Conservation (phyloP, 1,140 invertebrate genomes). For the Anoplolepis gracilipes region DNA sequence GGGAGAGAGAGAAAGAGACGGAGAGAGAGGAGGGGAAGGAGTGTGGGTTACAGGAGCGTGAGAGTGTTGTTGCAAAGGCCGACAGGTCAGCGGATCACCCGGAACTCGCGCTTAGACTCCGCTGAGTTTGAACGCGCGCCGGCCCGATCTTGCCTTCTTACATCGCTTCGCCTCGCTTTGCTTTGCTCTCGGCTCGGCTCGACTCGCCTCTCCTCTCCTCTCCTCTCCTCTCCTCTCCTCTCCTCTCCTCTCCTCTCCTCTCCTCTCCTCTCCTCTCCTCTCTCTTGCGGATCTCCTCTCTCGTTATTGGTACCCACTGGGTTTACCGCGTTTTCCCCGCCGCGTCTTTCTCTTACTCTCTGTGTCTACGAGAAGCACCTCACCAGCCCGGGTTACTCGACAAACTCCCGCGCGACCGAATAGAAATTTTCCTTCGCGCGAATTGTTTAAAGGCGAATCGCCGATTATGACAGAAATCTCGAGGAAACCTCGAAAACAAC, state of each 20-base stretch:
- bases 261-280: slow-evolving; percentile 64
- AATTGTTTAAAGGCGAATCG: slow-evolving; percentile 15
- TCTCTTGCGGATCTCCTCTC: slow-evolving; percentile 60
- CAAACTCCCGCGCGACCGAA: slow-evolving; percentile 34
- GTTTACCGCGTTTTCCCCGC: slow-evolving; percentile 54
- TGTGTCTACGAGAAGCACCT: slow-evolving; percentile 58
- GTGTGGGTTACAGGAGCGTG: slow-evolving; percentile 87
- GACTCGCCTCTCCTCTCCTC: slow-evolving; percentile 4
- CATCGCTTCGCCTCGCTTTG: slow-evolving; percentile 68
- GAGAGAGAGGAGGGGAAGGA: slow-evolving; percentile 80
- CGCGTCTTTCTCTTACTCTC: slow-evolving; percentile 62
- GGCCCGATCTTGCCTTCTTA: slow-evolving; percentile 81
- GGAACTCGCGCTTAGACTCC: slow-evolving; percentile 86
- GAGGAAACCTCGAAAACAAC: neutral
- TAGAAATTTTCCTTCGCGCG: slow-evolving; percentile 54
- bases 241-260: slow-evolving; percentile 57
- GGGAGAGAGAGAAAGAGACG: slow-evolving; percentile 38
- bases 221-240: slow-evolving; percentile 22
- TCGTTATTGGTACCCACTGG: slow-evolving; percentile 49
- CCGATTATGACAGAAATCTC: slow-evolving; percentile 28
- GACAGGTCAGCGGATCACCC: slow-evolving; percentile 86
- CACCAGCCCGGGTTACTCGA: slow-evolving; percentile 41
- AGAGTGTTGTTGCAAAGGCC: slow-evolving; percentile 86
- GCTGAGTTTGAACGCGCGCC: slow-evolving; percentile 81
- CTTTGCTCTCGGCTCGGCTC: slow-evolving; percentile 63